These are phyloP conservation scores for Stenopsyche tienmushanensis DNA, from an alignment of 1,140 invertebrate species.

Conservation along the genomic window DNA sequence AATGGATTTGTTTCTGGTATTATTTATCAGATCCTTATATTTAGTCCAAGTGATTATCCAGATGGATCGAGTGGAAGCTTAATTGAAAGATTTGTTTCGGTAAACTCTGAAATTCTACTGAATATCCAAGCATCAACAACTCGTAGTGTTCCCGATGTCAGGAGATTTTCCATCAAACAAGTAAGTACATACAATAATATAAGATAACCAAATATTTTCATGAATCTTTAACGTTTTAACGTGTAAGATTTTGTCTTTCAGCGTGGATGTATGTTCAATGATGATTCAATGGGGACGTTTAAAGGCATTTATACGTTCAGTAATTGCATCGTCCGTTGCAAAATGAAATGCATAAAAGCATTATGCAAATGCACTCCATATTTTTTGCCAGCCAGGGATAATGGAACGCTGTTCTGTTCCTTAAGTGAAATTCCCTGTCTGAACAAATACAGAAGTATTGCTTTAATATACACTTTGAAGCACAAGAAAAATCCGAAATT, in stretches of 20 bases:
- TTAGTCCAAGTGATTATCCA: slow-evolving; percentile 52
- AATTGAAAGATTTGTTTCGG: slow-evolving; percentile 40
- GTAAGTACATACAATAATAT: slow-evolving; percentile 30
- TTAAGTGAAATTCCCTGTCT: slow-evolving; percentile 53
- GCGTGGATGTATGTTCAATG: slow-evolving; percentile 58
- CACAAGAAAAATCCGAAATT: no score
- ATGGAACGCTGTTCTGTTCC: slow-evolving; percentile 44
- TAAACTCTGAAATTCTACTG: slow-evolving; percentile 37
- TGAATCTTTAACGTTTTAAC: no score
- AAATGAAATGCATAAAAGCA: slow-evolving; percentile 50
- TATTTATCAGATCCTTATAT: slow-evolving; percentile 48
- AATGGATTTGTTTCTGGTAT: no score
- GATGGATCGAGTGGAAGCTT: slow-evolving; percentile 46
- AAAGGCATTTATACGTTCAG: slow-evolving; percentile 57
- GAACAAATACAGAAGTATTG: slow-evolving; percentile 55
- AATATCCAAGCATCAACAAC: slow-evolving; percentile 38
- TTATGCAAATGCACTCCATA: slow-evolving; percentile 60
- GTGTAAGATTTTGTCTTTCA: no score
- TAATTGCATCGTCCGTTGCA: slow-evolving; percentile 60
- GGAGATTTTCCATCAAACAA: slow-evolving; percentile 39
- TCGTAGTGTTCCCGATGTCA: slow-evolving; percentile 34
- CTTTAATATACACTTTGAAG: no score
- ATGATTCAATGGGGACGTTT: slow-evolving; percentile 48
- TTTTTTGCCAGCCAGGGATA: slow-evolving; percentile 40
- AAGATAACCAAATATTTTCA: neutral